Evolutionary conservation across 2,888 invertebrate species (phyloP), one percentile per base, ranked within the genome.

Genomic region (Acleris literana): DNA sequence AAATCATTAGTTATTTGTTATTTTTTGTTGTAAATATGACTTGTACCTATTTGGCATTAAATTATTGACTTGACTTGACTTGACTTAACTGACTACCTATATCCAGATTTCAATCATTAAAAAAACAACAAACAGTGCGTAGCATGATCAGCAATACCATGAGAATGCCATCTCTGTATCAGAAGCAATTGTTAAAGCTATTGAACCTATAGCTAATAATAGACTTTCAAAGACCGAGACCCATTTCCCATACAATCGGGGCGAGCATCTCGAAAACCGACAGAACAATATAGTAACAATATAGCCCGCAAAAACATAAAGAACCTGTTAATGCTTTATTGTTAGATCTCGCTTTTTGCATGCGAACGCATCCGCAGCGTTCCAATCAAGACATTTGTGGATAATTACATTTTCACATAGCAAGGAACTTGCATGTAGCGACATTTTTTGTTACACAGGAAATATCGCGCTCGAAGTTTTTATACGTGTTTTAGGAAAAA

Each of bases 171-270:
- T 48, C 48, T 51, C 55, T 55, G 55, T 51, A 51, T 33, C 49
- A 25, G 54, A 51, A 44, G 13, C 17, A 51, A 61, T 65, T 48
- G 55, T 17, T 55, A 20, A 16, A 59, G n/a, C 44, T 61, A 62
- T 66, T 62, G 66, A 66, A 57, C 62, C 57, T 61, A 61, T 56
- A 66, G 56, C 66, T 66, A 66, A 66, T 66, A 66, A 66, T 66
- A 66, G 62, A 57, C 66, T 66, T 66, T 66, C 66, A 44, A 62
- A 52, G 66, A 62, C 66, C 62, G 62, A 66, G 66, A 66, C 66
- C 66, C 39, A 66, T 66, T 66, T 66, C 66, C 56, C 66, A 66
- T 57, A 65, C 52, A 65, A 56, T 49, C 56, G 46, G 13, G 53
- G 22, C 6, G 20, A 33, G 57, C 56, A 66, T 66, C 66, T 25